phyloP scores from a whole-genome alignment of 2,888 invertebrate species.

The Alloscopus bannaensis region DNA sequence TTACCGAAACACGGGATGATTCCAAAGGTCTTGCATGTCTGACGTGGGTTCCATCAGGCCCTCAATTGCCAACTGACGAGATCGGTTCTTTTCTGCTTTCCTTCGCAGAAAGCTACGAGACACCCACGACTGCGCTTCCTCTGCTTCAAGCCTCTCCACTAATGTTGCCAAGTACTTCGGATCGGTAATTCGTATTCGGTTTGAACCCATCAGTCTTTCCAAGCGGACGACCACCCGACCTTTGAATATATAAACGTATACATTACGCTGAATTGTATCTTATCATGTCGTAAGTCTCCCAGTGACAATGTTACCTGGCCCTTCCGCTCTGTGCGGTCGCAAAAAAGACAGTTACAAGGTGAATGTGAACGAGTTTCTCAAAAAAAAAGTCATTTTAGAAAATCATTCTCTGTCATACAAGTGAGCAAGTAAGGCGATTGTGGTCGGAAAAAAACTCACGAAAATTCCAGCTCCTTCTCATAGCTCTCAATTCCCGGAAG shows the following conservation, averaged over 20 bases:
- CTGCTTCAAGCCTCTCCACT: slow-evolving; percentile 81
- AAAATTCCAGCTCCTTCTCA: slow-evolving; percentile 69
- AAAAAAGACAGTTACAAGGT: background rate
- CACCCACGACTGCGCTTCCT: slow-evolving; percentile 81
- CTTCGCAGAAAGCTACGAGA: slow-evolving; percentile 82
- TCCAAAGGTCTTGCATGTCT: slow-evolving; percentile 70
- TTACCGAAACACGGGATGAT: slow-evolving; percentile 71
- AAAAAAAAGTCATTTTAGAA: too few species aligned
- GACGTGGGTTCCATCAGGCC: slow-evolving; percentile 70
- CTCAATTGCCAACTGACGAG: slow-evolving; percentile 69
- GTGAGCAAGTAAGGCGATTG: background rate
- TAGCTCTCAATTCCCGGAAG: slow-evolving; percentile 71
- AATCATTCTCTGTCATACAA: too few species aligned
- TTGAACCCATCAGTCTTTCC: slow-evolving; percentile 84
- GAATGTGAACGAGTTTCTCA: background rate
- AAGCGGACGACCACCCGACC: slow-evolving; percentile 76
- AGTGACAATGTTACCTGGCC: slow-evolving; percentile 49
- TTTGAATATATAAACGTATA: slow-evolving; percentile 11
- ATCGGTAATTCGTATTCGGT: slow-evolving; percentile 82
- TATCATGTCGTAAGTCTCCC: too few species aligned
- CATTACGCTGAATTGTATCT: too few species aligned
- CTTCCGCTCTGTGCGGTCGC: slow-evolving; percentile 62
- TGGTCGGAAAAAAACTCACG: slow-evolving; percentile 46
- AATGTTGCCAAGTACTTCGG: slow-evolving; percentile 82
- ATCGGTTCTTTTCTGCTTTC: slow-evolving; percentile 74